Evolutionary conservation across 2,113 vertebrate species (phyloP).

Genomic region (Ia io): DNA sequence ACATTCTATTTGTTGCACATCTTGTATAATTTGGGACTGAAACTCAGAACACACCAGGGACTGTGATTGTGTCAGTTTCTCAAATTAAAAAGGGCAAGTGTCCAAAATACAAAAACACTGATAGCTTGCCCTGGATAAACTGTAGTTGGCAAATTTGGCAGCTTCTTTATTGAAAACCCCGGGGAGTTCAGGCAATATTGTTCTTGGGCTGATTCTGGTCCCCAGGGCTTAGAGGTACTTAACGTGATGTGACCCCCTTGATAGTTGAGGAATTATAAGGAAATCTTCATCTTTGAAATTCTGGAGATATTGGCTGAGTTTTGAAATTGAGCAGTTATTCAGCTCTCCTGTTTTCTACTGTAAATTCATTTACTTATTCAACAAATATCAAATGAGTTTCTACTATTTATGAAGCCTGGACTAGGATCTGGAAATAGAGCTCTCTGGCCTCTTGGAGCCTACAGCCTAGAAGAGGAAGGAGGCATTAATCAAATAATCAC

Average conservation of each 20-base stretch:
- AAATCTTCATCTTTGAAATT: slow-evolving; percentile 19
- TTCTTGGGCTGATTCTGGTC: slow-evolving; percentile 34
- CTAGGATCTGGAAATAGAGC: not conserved
- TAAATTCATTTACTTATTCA: slow-evolving; percentile 33
- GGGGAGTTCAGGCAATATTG: not conserved
- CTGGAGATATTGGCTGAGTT: not conserved
- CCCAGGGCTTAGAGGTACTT: slow-evolving; percentile 19
- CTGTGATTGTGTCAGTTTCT: slow-evolving; percentile 57
- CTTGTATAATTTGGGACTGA: slow-evolving; percentile 26
- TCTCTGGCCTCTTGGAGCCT: not conserved
- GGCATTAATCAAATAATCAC: not conserved
- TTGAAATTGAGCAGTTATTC: not conserved
- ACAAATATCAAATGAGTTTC: not conserved
- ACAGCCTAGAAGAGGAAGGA: not conserved
- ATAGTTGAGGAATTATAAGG: slow-evolving; percentile 53
- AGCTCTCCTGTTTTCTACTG: not conserved
- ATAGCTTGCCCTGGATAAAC: slow-evolving; percentile 44
- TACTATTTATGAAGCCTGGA: not conserved
- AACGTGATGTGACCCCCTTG: slow-evolving; percentile 22
- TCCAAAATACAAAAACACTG: slow-evolving; percentile 41
- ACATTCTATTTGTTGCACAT: not conserved
- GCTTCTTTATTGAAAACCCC: not conserved
- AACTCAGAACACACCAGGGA: slow-evolving; percentile 54
- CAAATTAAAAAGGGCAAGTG: slow-evolving; percentile 55
- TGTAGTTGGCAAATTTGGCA: slow-evolving; percentile 35